Percentiles rank a stretch among this genome's conserved stretches.
Conservation (phyloP, 2,888 invertebrate species). For the Scaeva pyrastri region DNA sequence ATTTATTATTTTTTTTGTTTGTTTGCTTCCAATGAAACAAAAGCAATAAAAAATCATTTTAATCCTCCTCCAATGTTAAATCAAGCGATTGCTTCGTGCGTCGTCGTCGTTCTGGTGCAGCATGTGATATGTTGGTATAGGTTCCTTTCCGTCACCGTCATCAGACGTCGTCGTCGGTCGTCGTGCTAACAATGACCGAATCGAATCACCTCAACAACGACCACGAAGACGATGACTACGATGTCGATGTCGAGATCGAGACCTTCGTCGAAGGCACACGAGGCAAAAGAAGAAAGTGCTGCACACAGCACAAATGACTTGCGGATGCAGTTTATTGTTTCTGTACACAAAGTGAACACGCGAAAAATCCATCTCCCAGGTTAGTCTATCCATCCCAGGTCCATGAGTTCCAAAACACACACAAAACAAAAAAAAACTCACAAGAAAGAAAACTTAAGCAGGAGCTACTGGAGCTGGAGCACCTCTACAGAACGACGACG, state of each 20-base stretch:
- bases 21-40: conserved; percentile 34
- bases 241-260: not conserved
- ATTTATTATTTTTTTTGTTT: not conserved
- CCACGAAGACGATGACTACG: not conserved
- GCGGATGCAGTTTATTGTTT: conserved; percentile 74
- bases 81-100: conserved; percentile 48
- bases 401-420: not conserved
- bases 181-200: conserved; percentile 45
- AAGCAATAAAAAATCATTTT: conserved; percentile 52
- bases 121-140: conserved; percentile 25
- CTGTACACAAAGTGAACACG: conserved; percentile 59
- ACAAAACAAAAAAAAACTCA: not conserved
- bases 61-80: conserved; percentile 58
- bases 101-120: conserved; percentile 17
- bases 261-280: not conserved
- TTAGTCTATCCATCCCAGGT: conserved; percentile 11
- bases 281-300: conserved; percentile 49
- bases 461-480: conserved; percentile 22
- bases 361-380: conserved; percentile 60
- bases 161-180: conserved; percentile 24
- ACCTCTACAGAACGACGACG: conserved; percentile 9
- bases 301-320: conserved; percentile 55
- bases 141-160: conserved; percentile 51
- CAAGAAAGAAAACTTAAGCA: not conserved
- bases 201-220: conserved; percentile 8